phyloP scores from a whole-genome alignment of 1,140 invertebrate genomes.

The Bombus consobrinus region DNA sequence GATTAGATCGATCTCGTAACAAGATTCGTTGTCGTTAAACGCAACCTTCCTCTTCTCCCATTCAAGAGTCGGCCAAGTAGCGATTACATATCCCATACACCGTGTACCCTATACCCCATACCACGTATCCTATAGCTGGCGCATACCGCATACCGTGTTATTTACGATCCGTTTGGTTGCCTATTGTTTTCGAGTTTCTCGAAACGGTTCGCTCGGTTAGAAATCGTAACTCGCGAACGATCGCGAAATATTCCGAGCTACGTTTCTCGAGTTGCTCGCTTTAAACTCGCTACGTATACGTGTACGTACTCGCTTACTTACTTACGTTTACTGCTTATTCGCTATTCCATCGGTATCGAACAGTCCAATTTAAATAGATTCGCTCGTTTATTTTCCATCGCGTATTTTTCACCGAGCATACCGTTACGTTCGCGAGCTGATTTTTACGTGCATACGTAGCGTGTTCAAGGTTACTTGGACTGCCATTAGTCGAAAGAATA shows the following conservation, averaged over 20 bases:
- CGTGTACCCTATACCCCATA: neutral
- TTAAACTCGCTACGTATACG: neutral
- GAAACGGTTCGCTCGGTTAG: constrained; percentile 45
- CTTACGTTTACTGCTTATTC: neutral
- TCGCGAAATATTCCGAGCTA: neutral
- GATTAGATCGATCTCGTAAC: too few species aligned
- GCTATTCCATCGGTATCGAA: neutral
- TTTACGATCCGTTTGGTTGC: constrained; percentile 56
- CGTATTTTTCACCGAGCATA: neutral
- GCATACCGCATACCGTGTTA: constrained; percentile 55
- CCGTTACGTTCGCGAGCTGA: neutral
- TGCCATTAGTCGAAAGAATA: neutral
- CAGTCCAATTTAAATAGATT: neutral
- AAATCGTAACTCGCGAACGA: constrained; percentile 33
- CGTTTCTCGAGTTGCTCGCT: neutral
- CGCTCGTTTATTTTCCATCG: neutral
- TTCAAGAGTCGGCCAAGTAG: neutral
- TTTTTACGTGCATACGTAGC: neutral
- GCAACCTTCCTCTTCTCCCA: neutral
- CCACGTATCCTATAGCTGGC: neutral
- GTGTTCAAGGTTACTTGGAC: constrained; percentile 4
- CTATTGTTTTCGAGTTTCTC: constrained; percentile 73
- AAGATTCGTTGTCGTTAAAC: too few species aligned
- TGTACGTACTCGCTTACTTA: too few species aligned
- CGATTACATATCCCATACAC: neutral